Base-by-base conservation (phyloP, 2,113 vertebrate species). In the Oplegnathus fasciatus region DNA sequence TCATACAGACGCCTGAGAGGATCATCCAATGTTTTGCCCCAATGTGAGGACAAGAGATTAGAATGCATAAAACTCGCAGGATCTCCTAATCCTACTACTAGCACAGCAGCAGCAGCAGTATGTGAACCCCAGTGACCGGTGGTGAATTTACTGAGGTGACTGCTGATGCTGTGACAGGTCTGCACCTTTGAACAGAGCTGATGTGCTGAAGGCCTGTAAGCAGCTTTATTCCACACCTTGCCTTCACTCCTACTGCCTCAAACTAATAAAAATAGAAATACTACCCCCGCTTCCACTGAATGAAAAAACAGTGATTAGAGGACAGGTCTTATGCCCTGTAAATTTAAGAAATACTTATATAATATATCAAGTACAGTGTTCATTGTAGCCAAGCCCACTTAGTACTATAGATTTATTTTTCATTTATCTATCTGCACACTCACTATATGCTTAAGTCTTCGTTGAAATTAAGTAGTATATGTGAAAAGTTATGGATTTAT, bases 131-230 rank as follows among this genome's bases (percentile, higher is more conserved):
- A 3, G 57, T 65, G 83, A 83, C 48, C 48, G 18, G 34, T 54
- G 77, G 75, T 84, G 70, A 86, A 87, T 84, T 88, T 86, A 78
- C 75, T 3, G 86, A 90, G 86, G 90, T 88, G 87, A 68, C 48
- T 42, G 83, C 48, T 92, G 89, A 89, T 11, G 55, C 78, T 78
- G 83, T 78, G 87, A 89, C 87, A 87, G 79, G 46, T 65, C 67
- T 83, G 69, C 71, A 82, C 68, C 75, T 93, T 74, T 69, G 64
- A 82, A 83, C 22, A 65, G 17, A 73, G 72, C 61, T 61, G 64
- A 77, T 80, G 75, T 80, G 87, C 75, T 74, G 62, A 54, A 54
- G 66, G 70, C 66, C 22, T 50, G 28, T 60, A 66, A 82, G 80
- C 32, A 44, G 69, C 73, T 67, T 28, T 66, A 48, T 50, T 72